Evolutionary conservation across 2,888 invertebrate genomes (phyloP).

Genomic region (Mythimna impura): DNA sequence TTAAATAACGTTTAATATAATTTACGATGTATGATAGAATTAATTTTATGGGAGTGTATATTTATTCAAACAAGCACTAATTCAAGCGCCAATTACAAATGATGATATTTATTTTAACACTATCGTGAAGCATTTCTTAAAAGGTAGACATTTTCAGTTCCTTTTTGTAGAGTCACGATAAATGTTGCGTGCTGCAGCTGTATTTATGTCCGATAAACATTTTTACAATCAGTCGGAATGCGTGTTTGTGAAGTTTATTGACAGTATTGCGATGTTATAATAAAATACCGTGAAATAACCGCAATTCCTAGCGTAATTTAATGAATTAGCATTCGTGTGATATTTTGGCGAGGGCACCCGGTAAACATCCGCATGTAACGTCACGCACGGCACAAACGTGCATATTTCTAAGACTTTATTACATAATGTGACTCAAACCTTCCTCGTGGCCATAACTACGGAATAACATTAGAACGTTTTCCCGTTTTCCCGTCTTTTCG

Average conservation of each 20-base stretch:
- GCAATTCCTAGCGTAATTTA: slow-evolving; percentile 58
- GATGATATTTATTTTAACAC: slow-evolving; percentile 42
- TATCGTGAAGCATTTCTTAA: slow-evolving; percentile 26
- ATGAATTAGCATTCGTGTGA: slow-evolving; percentile 66
- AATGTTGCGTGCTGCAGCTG: slow-evolving; percentile 62
- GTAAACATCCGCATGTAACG: slow-evolving; percentile 61
- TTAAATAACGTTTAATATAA: slow-evolving; percentile 27
- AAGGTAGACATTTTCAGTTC: slow-evolving; percentile 14
- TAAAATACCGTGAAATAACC: slow-evolving; percentile 55
- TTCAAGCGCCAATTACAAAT: slow-evolving; percentile 48
- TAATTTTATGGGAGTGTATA: slow-evolving; percentile 21
- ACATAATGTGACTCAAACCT: slow-evolving; percentile 70
- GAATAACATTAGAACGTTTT: slow-evolving; percentile 77
- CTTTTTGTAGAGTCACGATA: slow-evolving; percentile 35
- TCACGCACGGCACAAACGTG: slow-evolving; percentile 61
- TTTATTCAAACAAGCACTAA: slow-evolving; percentile 42
- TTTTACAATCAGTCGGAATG: slow-evolving; percentile 57
- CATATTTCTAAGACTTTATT: slow-evolving; percentile 73
- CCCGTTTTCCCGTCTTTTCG: slow-evolving; percentile 76
- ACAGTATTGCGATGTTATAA: slow-evolving; percentile 55
- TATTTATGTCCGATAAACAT: slow-evolving; percentile 49
- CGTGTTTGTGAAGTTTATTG: slow-evolving; percentile 60
- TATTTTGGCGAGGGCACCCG: slow-evolving; percentile 61
- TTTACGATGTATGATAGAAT: slow-evolving; percentile 20
- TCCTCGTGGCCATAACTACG: slow-evolving; percentile 65